Evolutionary conservation across 2,113 vertebrate genomes (phyloP).

Genomic region (Pogona vitticeps): DNA sequence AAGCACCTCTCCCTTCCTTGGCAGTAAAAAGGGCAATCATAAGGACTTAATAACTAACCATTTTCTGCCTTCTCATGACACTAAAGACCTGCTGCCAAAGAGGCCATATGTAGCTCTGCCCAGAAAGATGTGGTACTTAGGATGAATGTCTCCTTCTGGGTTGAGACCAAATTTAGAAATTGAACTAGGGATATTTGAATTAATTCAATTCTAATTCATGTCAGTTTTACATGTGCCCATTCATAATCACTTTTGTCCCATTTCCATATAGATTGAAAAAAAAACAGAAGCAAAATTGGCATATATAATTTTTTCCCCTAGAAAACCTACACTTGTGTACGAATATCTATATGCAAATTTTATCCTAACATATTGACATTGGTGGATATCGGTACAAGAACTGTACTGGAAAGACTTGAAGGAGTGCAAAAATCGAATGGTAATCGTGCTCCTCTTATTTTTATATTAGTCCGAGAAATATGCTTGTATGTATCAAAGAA

Average conservation of each 20-base stretch:
- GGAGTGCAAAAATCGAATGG: too few species aligned
- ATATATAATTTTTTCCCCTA: too few species aligned
- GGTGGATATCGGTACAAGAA: background rate
- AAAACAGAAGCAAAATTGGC: too few species aligned
- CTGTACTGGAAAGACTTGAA: too few species aligned
- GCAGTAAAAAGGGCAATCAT: background rate
- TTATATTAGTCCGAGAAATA: too few species aligned
- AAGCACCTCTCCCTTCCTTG: background rate
- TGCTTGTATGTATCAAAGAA: background rate
- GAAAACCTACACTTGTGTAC: too few species aligned
- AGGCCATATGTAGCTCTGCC: too few species aligned
- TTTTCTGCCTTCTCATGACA: background rate
- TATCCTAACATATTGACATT: too few species aligned
- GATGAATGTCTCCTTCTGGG: too few species aligned
- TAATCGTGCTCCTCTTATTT: too few species aligned
- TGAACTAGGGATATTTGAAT: background rate
- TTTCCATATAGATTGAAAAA: too few species aligned
- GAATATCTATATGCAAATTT: too few species aligned
- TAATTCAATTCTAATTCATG: background rate
- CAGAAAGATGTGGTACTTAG: background rate
- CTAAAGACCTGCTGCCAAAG: background rate
- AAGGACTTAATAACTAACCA: background rate
- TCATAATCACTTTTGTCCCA: background rate
- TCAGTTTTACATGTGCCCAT: background rate
- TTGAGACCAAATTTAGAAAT: slow-evolving; percentile 23